A percentile compares a stretch with the other conserved stretches of the same genome.
Conservation (phyloP, 2,888 invertebrate species). For the Stenotaenia linearis region DNA sequence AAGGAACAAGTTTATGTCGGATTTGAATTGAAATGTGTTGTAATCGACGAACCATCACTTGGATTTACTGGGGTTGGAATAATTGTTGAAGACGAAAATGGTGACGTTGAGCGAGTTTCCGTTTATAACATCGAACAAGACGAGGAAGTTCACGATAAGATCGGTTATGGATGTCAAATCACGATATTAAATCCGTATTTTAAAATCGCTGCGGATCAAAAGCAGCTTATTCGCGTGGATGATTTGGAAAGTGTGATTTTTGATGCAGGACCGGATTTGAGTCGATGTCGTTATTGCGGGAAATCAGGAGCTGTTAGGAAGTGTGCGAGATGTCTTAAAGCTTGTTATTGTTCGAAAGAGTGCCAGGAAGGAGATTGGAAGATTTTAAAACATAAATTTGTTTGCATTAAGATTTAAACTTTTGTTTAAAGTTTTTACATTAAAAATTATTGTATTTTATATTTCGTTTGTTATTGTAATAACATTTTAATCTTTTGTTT, state of each 20-base stretch:
- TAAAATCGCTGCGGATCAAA: neutral
- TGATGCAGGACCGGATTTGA: neutral
- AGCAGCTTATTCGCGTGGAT: neutral
- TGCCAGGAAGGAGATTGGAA: neutral
- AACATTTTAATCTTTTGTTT: too few relatives aligned
- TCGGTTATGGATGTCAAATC: neutral
- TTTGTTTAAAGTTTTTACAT: too few relatives aligned
- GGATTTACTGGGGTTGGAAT: neutral
- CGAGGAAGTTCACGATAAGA: neutral
- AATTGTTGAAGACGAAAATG: neutral
- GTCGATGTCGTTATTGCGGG: neutral
- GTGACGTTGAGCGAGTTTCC: neutral
- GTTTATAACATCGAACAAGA: neutral
- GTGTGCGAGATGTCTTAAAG: neutral
- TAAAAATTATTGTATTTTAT: too few relatives aligned
- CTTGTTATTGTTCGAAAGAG: neutral
- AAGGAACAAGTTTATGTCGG: neutral
- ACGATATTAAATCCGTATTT: neutral
- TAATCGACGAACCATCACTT: neutral
- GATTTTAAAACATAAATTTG: neutral
- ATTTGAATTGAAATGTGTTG: neutral
- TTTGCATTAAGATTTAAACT: too few relatives aligned
- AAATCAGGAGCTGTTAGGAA: neutral
- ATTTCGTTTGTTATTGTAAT: too few relatives aligned
- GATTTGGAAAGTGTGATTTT: neutral